These are phyloP conservation scores for Metopolophium dirhodum DNA, from an alignment of 1,140 invertebrate species.

Conservation along the genomic window DNA sequence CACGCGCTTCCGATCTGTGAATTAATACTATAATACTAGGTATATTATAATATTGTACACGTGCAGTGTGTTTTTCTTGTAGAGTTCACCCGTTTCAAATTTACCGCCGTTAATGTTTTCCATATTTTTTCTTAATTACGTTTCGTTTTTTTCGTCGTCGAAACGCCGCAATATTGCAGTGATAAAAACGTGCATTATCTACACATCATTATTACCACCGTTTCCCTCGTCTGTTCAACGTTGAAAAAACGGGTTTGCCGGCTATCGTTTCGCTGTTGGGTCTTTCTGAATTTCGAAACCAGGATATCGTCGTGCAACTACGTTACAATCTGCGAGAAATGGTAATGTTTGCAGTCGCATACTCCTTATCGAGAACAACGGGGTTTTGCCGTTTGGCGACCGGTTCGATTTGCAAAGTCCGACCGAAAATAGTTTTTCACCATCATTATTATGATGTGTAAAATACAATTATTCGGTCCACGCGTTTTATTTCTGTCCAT, in stretches of 20 bases:
- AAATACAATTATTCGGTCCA: neutral
- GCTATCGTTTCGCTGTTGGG: neutral
- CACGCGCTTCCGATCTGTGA: neutral
- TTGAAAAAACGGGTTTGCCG: neutral
- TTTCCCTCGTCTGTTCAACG: neutral
- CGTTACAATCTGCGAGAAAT: conserved; percentile 40
- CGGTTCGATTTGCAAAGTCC: neutral
- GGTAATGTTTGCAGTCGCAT: neutral
- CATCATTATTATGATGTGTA: neutral
- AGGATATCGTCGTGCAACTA: conserved; percentile 41
- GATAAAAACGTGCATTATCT: neutral
- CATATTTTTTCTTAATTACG: neutral
- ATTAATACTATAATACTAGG: too few relatives aligned
- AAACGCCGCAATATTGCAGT: neutral
- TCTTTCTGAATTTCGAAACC: conserved; percentile 2
- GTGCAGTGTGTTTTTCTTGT: neutral
- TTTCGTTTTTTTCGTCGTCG: neutral
- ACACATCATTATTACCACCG: neutral
- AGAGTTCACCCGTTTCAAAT: neutral
- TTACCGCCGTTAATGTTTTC: neutral
- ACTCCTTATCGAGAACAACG: neutral
- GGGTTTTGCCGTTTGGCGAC: neutral
- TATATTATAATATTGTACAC: neutral
- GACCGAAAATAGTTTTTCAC: neutral
- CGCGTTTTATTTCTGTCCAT: neutral